Evolutionary conservation across 2,113 vertebrate genomes (phyloP).

Genomic region (Panthera tigris): DNA sequence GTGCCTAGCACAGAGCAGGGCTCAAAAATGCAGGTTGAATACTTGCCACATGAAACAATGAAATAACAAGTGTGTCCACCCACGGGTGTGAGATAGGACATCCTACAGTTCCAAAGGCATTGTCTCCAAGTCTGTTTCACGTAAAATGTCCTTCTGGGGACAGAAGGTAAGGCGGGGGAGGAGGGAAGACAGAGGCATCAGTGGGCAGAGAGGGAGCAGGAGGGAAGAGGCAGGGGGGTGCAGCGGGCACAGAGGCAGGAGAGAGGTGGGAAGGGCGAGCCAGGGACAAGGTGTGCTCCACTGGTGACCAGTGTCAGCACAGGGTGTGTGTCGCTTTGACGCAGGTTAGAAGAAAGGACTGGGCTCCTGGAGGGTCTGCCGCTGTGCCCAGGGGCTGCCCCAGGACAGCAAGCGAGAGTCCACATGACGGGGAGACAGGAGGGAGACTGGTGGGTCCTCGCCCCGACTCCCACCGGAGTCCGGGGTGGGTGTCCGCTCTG

Average conservation of each 20-base stretch:
- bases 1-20: not conserved
- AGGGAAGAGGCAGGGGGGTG: too few relatives aligned
- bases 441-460: not conserved
- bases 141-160: not conserved
- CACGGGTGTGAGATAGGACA: not conserved
- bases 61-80: not conserved
- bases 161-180: not conserved
- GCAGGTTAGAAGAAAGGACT: fast-evolving
- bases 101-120: not conserved
- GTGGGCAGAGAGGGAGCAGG: not conserved
- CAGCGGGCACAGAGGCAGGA: not conserved
- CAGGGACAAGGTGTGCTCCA: not conserved
- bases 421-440: not conserved
- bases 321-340: not conserved
- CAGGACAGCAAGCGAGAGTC: not conserved
- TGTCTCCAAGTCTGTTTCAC: not conserved
- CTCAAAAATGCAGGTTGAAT: not conserved
- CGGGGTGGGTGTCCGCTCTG: not conserved
- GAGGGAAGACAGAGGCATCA: too few relatives aligned
- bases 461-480: not conserved
- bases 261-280: too few relatives aligned
- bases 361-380: fast-evolving
- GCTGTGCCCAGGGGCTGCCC: not conserved
- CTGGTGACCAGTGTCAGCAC: not conserved
- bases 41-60: not conserved